Conservation (phyloP, 2,797 vertebrate species). For the Gallinago solitaria region DNA sequence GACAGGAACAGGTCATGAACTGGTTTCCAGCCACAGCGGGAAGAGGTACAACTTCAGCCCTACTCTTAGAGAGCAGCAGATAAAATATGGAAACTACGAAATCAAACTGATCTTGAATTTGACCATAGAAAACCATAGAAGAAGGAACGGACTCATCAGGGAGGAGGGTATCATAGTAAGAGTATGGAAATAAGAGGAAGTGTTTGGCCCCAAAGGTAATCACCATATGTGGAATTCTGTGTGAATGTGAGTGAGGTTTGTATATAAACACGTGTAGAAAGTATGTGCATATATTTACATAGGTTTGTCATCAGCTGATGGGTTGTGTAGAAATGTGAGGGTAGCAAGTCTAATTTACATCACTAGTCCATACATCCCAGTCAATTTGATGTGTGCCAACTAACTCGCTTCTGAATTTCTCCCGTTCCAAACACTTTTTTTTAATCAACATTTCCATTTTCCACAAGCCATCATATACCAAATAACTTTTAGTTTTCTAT, state of each 20-base stretch:
- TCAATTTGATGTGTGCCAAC: neutral
- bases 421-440: neutral
- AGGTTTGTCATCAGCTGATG: neutral
- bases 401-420: neutral
- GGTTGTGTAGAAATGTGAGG: neutral
- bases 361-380: constrained; percentile 12
- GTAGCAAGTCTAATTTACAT: constrained; percentile 11
- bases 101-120: neutral
- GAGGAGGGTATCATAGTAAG: neutral
- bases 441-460: constrained; percentile 22
- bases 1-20: neutral
- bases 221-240: neutral
- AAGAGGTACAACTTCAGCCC: neutral
- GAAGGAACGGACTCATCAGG: neutral
- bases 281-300: neutral
- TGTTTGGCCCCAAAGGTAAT: neutral
- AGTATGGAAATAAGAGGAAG: neutral
- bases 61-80: neutral
- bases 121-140: neutral
- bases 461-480: neutral
- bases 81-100: neutral
- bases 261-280: neutral
- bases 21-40: neutral
- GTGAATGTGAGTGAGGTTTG: neutral
- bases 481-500: neutral